Base-by-base conservation (phyloP, 2,113 vertebrate genomes). In the Proterorhinus semilunaris region DNA sequence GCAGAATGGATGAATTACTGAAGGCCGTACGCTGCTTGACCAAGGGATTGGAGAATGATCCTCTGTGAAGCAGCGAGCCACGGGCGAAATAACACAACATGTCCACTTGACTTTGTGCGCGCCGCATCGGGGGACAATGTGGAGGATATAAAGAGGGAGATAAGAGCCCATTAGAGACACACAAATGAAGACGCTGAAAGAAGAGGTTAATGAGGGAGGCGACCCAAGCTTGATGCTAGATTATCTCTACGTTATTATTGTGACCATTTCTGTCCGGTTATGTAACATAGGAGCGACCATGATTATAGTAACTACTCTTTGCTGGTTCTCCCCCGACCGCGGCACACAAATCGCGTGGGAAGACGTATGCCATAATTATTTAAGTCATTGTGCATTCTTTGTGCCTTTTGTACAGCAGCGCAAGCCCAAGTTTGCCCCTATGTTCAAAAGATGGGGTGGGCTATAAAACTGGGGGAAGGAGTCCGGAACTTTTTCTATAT, bases 41-140 rank as follows among this genome's bases (percentile, higher is more conserved):
- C 81, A 86, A 83, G 78, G 81, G 83, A 86, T 88, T 82, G 87
- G 87, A 81, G 90, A 89, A 88, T 86, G 88, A 91, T 88, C 85
- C 84, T 88, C 86, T 89, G 83, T 80, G 86, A 85, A 84, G 68
- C 81, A 78, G 83, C 80, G 82, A 0, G 87, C 87, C 87, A 85
- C 79, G 64, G 81, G 88, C 86, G 80, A 82, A 85, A 88, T 86
- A 87, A 89, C 88, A 88, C 89, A 86, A 82, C 86, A 86, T 83
- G 86, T 89, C 86, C 79, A 85, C 83, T 86, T 88, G 87, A 86
- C 80, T 83, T 80, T 83, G 87, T 84, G 80, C 83, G 75, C 69
- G 67, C 71, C 72, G 78, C 75, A 72, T 84, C 74, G 82, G 58
- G 61, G 81, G 63, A 74, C 57, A 78, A 76, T 65, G 67, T 69